A percentile compares a stretch with the other conserved stretches of the same genome.
Conservation (phyloP, 2,888 invertebrate genomes). For the Microplitis manilae region DNA sequence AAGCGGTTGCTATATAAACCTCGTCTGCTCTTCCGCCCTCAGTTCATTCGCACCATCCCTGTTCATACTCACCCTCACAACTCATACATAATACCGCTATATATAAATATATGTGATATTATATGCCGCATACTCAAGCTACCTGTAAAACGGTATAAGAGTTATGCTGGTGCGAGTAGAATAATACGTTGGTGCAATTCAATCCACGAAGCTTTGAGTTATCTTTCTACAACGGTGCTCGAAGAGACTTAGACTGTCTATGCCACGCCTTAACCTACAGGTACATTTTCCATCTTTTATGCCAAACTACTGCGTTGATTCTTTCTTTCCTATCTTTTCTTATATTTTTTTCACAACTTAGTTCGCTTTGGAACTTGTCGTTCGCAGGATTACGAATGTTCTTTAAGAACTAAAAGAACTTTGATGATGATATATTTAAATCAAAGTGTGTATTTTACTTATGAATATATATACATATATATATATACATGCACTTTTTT, state of each 20-base stretch:
- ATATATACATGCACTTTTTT: background rate
- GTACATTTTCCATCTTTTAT: slow-evolving; percentile 15
- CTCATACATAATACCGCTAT: background rate
- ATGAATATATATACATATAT: background rate
- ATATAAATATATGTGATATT: background rate
- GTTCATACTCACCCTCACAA: background rate
- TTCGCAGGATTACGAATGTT: slow-evolving; percentile 57
- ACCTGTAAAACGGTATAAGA: background rate
- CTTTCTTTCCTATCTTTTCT: slow-evolving; percentile 12
- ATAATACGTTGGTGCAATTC: slow-evolving; percentile 32
- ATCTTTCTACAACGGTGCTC: slow-evolving; percentile 25
- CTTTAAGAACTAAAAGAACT: slow-evolving; percentile 52
- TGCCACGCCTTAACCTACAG: slow-evolving; percentile 26
- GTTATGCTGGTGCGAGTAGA: slow-evolving; percentile 5
- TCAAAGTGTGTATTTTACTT: slow-evolving; percentile 42
- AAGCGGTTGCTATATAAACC: slow-evolving; percentile 11
- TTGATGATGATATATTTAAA: slow-evolving; percentile 61
- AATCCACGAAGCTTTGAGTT: slow-evolving; percentile 26
- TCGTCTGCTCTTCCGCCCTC: background rate
- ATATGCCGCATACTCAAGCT: background rate
- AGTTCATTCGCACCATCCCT: background rate
- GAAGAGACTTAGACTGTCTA: slow-evolving; percentile 19
- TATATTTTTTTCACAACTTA: slow-evolving; percentile 12
- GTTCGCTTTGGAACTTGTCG: slow-evolving; percentile 25
- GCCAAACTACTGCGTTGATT: background rate